These are phyloP conservation scores for Archilochus colubris DNA, from an alignment of 2,113 vertebrate species.

Conservation along the genomic window DNA sequence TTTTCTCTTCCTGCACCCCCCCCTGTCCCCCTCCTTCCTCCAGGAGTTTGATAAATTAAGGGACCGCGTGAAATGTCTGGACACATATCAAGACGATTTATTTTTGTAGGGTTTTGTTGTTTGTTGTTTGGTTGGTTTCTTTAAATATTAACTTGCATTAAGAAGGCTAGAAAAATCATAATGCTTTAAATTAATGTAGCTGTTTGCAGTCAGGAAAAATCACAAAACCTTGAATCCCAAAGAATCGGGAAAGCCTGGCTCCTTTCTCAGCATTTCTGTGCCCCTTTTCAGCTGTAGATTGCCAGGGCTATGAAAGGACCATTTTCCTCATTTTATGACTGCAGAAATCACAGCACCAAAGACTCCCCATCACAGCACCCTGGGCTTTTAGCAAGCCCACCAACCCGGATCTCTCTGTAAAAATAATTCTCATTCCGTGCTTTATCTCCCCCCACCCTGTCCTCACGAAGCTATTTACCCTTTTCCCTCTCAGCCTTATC, in stretches of 20 bases:
- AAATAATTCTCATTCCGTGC: background rate
- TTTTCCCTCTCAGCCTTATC: background rate
- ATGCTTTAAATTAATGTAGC: background rate
- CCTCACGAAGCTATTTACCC: background rate
- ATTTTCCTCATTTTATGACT: background rate
- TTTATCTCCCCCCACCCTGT: background rate
- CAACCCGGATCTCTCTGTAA: background rate
- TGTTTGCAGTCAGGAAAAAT: background rate
- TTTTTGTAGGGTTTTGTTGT: background rate
- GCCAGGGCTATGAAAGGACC: background rate
- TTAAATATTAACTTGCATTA: background rate
- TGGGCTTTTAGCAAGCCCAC: background rate
- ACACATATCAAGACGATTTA: background rate
- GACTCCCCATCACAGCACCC: background rate
- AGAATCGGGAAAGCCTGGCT: background rate
- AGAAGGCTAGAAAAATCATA: background rate
- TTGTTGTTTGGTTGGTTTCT: background rate
- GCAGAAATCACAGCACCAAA: background rate
- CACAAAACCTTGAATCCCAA: background rate
- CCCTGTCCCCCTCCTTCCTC: no score
- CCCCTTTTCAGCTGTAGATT: background rate
- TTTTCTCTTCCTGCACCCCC: background rate
- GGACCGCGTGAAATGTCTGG: background rate
- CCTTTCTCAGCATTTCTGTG: background rate
- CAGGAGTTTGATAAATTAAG: slow-evolving; percentile 21